These are phyloP conservation scores for Heliconius hortense DNA, from an alignment of 2,888 invertebrate genomes.

Conservation along the genomic window DNA sequence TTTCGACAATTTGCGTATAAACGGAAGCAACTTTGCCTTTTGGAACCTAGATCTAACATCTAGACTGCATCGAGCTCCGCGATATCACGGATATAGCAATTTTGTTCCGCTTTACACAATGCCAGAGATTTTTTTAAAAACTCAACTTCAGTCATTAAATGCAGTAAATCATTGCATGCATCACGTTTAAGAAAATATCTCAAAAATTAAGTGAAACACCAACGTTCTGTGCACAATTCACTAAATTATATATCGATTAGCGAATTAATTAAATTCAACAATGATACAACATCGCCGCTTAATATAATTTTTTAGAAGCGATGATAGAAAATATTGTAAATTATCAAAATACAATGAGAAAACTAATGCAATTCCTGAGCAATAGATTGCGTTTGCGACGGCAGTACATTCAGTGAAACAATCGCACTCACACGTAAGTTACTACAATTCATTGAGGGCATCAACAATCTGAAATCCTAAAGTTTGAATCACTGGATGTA, in stretches of 20 bases:
- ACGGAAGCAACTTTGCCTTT: slow-evolving; percentile 42
- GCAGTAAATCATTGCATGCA: slow-evolving; percentile 74
- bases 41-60: slow-evolving; percentile 24
- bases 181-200: slow-evolving; percentile 75
- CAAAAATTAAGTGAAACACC: slow-evolving; percentile 80
- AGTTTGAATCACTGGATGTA: slow-evolving; percentile 42
- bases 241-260: slow-evolving; percentile 68
- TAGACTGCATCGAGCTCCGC: slow-evolving; percentile 25
- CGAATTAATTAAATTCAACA: slow-evolving; percentile 72
- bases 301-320: slow-evolving; percentile 62
- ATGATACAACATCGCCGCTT: slow-evolving; percentile 66
- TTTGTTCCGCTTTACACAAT: slow-evolving; percentile 49
- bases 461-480: slow-evolving; percentile 26
- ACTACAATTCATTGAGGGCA: slow-evolving; percentile 12
- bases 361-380: slow-evolving; percentile 80
- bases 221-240: slow-evolving; percentile 79
- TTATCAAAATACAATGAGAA: slow-evolving; percentile 67
- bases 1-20: slow-evolving; percentile 55
- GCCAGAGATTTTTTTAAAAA: slow-evolving; percentile 62
- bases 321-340: slow-evolving; percentile 64
- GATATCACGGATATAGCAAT: slow-evolving; percentile 25
- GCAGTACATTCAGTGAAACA: slow-evolving; percentile 46
- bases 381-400: slow-evolving; percentile 55
- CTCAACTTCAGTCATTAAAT: slow-evolving; percentile 73
- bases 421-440: neutral